Evolutionary conservation across 2,888 invertebrate genomes (phyloP).

Genomic region (Ichneumoninae sp.): DNA sequence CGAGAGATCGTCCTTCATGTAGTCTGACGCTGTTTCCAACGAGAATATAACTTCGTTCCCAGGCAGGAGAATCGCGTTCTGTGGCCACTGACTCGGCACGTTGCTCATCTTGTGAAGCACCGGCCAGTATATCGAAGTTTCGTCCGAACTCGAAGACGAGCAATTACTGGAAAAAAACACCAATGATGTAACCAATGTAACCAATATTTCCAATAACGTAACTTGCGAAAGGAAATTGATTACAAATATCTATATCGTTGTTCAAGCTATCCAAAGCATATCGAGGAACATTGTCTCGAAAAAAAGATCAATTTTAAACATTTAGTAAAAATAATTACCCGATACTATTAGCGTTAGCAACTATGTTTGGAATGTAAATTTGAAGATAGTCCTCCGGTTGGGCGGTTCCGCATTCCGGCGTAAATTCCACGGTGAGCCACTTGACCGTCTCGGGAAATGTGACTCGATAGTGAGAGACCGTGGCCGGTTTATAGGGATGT

Average conservation of each 20-base stretch:
- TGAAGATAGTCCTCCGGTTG: constrained; percentile 96
- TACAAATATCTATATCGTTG: neutral
- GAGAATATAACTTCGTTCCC: constrained; percentile 97
- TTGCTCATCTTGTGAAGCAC: constrained; percentile 88
- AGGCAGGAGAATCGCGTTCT: constrained; percentile 93
- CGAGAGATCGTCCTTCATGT: constrained; percentile 94
- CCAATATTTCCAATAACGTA: neutral
- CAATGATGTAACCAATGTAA: neutral
- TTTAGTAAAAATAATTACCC: constrained; percentile 71
- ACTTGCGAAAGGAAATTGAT: neutral
- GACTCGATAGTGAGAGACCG: constrained; percentile 94
- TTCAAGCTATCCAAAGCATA: neutral
- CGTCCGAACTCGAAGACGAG: constrained; percentile 70
- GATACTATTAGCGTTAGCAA: constrained; percentile 58
- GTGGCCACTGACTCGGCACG: constrained; percentile 92
- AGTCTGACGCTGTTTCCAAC: constrained; percentile 97
- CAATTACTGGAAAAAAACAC: constrained; percentile 66
- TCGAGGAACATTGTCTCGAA: neutral
- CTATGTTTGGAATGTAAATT: constrained; percentile 87
- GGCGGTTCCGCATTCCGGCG: constrained; percentile 95
- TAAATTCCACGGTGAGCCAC: constrained; percentile 97
- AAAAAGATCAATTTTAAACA: neutral
- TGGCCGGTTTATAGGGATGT: constrained; percentile 97
- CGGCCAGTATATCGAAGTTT: constrained; percentile 86
- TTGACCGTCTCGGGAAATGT: constrained; percentile 94